These are phyloP conservation scores for Marasmarcha lunaedactyla DNA, from an alignment of 2,888 invertebrate genomes.

Conservation along the genomic window DNA sequence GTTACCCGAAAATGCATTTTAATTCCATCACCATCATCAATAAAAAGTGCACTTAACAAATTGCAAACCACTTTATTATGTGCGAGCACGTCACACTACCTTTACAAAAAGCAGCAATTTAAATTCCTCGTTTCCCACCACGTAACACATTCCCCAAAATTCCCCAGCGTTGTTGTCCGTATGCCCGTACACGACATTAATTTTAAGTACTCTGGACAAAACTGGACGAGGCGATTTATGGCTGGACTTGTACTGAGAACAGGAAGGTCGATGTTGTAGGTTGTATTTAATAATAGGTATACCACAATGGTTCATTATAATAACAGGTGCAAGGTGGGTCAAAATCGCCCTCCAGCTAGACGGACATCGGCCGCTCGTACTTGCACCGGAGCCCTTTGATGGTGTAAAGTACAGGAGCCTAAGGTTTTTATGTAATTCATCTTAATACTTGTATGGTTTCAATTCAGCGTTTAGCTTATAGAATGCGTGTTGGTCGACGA, in stretches of 20 bases:
- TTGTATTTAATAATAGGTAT: slow-evolving; percentile 21
- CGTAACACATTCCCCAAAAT: too few species aligned
- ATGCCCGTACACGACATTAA: background rate
- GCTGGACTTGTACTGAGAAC: background rate
- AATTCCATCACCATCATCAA: background rate
- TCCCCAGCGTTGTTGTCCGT: background rate
- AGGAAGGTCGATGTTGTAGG: slow-evolving; percentile 9
- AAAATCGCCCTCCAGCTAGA: slow-evolving; percentile 36
- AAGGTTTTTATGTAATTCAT: too few species aligned
- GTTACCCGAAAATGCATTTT: background rate
- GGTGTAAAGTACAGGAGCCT: background rate
- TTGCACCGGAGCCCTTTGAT: background rate
- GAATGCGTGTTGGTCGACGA: too few species aligned
- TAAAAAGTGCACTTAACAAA: slow-evolving; percentile 1
- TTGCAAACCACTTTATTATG: background rate
- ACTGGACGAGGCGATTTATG: background rate
- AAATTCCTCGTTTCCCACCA: too few species aligned
- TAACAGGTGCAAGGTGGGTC: slow-evolving; percentile 44
- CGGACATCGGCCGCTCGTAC: background rate
- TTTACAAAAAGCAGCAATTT: too few species aligned
- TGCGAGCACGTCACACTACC: background rate
- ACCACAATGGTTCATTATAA: slow-evolving; percentile 41
- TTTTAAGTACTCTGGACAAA: background rate
- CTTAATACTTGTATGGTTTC: too few species aligned
- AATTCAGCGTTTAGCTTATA: too few species aligned